These are phyloP conservation scores for Ladona fulva DNA, from an alignment of 1,140 invertebrate genomes.

Conservation along the genomic window DNA sequence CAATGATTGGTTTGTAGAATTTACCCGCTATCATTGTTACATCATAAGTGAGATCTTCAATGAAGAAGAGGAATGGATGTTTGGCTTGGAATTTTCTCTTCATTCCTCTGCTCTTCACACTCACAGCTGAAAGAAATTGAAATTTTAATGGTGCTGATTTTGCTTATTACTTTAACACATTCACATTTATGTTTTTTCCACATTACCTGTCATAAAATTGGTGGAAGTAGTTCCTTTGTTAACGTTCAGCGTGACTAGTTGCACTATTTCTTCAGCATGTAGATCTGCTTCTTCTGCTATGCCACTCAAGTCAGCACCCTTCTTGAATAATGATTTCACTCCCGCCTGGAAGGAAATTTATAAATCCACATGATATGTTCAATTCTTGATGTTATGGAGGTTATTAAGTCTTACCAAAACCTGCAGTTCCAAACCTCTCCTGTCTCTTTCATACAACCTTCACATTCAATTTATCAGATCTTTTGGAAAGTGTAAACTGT, in stretches of 20 bases:
- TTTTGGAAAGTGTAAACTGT: not conserved
- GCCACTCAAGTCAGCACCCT: conserved; percentile 42
- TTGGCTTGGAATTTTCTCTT: not conserved
- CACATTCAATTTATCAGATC: not conserved
- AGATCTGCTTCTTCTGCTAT: conserved; percentile 44
- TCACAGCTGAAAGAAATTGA: not conserved
- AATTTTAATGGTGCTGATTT: not conserved
- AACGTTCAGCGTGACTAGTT: conserved; percentile 48
- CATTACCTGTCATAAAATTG: conserved; percentile 32
- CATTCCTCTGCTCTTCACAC: not conserved
- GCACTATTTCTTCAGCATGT: conserved; percentile 49
- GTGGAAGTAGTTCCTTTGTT: conserved; percentile 33
- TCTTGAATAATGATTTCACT: conserved; percentile 45
- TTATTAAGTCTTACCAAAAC: not conserved
- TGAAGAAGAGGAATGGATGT: not conserved
- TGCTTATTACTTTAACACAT: not conserved
- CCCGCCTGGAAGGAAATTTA: conserved; percentile 37
- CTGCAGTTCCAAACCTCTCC: not conserved
- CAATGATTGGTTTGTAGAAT: not conserved
- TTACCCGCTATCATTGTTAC: not conserved
- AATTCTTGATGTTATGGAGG: too few relatives aligned
- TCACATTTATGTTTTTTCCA: not conserved
- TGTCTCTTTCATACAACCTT: not conserved
- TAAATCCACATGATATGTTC: too few relatives aligned
- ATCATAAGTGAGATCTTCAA: not conserved